Percentiles rank a stretch among this genome's conserved stretches.
Evolutionary conservation across 1,140 invertebrate genomes (phyloP).

Genomic region (Heliconius himera): DNA sequence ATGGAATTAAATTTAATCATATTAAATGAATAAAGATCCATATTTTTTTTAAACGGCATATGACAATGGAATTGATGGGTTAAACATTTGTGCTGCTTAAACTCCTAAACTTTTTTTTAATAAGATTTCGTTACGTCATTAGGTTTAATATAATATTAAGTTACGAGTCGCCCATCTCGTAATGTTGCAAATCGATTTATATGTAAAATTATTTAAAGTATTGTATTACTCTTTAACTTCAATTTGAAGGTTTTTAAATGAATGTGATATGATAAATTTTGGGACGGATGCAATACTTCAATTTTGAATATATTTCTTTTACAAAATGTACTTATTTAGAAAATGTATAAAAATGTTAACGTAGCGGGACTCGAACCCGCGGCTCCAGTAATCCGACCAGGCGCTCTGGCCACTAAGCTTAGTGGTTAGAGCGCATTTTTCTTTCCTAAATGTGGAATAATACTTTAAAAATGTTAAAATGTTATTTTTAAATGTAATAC

Average conservation of each 20-base stretch:
- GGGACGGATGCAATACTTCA: neutral
- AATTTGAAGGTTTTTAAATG: neutral
- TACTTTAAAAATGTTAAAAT: no score
- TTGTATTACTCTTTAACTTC: neutral
- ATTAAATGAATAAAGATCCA: slow-evolving; percentile 46
- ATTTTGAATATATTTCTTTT: neutral
- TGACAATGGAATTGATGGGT: neutral
- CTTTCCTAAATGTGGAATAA: no score
- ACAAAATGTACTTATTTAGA: no score
- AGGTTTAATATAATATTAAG: slow-evolving; percentile 1
- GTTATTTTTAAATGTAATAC: neutral
- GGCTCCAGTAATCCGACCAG: no score
- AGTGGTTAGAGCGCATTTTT: no score
- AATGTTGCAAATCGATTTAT: neutral
- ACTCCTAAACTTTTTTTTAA: neutral
- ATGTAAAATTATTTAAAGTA: neutral
- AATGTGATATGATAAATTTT: neutral
- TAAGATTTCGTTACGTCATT: neutral
- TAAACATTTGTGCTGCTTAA: slow-evolving; percentile 4
- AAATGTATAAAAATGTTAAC: no score
- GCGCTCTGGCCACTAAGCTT: no score
- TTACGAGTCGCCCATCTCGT: slow-evolving; percentile 7
- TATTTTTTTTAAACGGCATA: slow-evolving; percentile 1
- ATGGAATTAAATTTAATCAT: slow-evolving; percentile 65
- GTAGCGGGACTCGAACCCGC: no score